Conservation (phyloP, 2,113 vertebrate species). For the Psettodes erumei region DNA sequence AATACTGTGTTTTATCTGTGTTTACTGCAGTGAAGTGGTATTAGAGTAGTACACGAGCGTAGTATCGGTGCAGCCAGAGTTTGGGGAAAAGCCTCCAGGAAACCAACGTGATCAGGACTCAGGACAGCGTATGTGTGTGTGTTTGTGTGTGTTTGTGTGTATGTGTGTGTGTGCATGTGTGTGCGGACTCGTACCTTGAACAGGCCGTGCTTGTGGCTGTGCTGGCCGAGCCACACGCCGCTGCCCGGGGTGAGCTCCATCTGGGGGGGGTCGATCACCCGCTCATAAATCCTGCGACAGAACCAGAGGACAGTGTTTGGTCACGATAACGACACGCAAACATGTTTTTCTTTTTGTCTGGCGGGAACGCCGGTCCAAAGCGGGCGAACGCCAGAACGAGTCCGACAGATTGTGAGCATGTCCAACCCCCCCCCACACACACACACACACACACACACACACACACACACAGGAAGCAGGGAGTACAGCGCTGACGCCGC, state of each 20-base stretch:
- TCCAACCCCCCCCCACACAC: no score
- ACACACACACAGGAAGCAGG: slow-evolving; percentile 41
- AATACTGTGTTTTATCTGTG: no score
- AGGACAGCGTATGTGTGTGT: background rate
- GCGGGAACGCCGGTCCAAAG: slow-evolving; percentile 61
- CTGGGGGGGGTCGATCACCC: slow-evolving; percentile 92
- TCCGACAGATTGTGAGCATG: slow-evolving; percentile 34
- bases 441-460: no score
- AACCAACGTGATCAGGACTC: no score
- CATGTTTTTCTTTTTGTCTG: slow-evolving; percentile 26
- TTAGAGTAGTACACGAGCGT: no score
- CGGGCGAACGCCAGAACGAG: slow-evolving; percentile 51
- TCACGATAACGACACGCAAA: slow-evolving; percentile 41
- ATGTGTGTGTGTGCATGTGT: slow-evolving; percentile 2
- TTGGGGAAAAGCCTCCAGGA: no score
- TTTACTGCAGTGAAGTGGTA: no score
- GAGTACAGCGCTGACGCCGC: slow-evolving; percentile 31
- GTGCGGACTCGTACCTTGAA: slow-evolving; percentile 90
- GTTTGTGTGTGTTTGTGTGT: background rate
- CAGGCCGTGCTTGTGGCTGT: slow-evolving; percentile 92
- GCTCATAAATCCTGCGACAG: slow-evolving; percentile 93
- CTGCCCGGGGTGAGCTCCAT: slow-evolving; percentile 89
- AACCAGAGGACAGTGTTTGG: slow-evolving; percentile 41
- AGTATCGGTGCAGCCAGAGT: no score
- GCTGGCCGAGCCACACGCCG: slow-evolving; percentile 95